phyloP scores from a whole-genome alignment of 2,888 invertebrate genomes.

The Alloscopus bannaensis region DNA sequence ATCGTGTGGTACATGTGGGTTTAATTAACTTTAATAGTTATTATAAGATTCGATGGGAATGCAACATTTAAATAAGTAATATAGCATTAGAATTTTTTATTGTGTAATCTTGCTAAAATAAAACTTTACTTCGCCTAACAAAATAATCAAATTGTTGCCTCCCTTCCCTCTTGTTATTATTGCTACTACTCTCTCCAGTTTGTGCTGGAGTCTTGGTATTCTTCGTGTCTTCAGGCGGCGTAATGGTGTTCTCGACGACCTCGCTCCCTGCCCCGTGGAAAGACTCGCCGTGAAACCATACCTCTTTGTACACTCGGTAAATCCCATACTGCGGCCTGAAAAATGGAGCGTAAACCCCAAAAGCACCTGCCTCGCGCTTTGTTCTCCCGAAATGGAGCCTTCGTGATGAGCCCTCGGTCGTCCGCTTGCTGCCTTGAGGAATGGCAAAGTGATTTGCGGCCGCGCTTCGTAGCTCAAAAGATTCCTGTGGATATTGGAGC shows the following conservation, averaged over 20 bases:
- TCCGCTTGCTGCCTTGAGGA: neutral
- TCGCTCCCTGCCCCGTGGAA: slow-evolving; percentile 16
- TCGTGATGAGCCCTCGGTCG: neutral
- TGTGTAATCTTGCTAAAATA: slow-evolving; percentile 17
- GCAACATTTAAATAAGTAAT: neutral
- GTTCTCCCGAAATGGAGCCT: slow-evolving; percentile 19
- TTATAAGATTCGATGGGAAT: too few relatives aligned
- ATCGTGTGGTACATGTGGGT: too few relatives aligned
- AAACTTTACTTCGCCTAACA: slow-evolving; percentile 26
- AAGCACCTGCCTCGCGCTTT: slow-evolving; percentile 30
- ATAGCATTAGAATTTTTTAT: neutral
- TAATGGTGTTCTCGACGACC: slow-evolving; percentile 11
- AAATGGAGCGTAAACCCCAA: slow-evolving; percentile 68
- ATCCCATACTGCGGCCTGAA: slow-evolving; percentile 69
- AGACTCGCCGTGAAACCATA: slow-evolving; percentile 55
- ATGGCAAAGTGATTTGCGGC: neutral
- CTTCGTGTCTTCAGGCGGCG: neutral
- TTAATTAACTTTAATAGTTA: too few relatives aligned
- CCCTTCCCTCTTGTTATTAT: slow-evolving; percentile 1
- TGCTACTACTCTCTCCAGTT: neutral
- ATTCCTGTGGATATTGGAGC: slow-evolving; percentile 17
- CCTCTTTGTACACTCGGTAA: slow-evolving; percentile 69
- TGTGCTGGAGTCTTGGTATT: too few relatives aligned
- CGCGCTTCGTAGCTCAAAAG: slow-evolving; percentile 20
- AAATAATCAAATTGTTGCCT: slow-evolving; percentile 24